Evolutionary conservation across 2,113 vertebrate genomes (phyloP), one percentile per base, ranked within the genome.

Genomic region (Scomber scombrus): DNA sequence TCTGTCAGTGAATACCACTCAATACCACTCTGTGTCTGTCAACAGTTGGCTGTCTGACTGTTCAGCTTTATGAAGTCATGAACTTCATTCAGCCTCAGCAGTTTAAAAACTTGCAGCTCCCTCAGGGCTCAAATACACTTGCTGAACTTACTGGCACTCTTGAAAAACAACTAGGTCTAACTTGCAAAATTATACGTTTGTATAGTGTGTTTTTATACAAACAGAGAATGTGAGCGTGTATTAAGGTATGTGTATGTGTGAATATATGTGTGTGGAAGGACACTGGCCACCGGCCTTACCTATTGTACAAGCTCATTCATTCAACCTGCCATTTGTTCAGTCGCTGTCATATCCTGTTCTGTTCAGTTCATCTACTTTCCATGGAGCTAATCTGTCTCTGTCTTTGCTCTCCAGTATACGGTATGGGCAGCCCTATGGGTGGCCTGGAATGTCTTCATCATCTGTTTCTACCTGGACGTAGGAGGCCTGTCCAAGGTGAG

Each of bases 391-490:
- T 74, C 31, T 75, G 45, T 62, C 19, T 56, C 23, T 88, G 65
- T 87, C 49, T 85, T 52, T 88, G 31, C 65, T 64, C 80, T 80
- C 21, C 88, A 98, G 97, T 98, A 97, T 8, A 93, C 95, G 23
- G 93, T 96, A 77, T 98, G 97, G 97, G 95, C 93, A 0, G 96
- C 96, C 5, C 26, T 98, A 78, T 97, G 97, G 97, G 95, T 99
- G 89, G 95, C 97, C 89, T 98, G 97, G 97, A 97, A 98, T 46
- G 93, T 97, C 94, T 98, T 97, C 82, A 91, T 97, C 88, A 97
- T 97, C 94, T 98, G 97, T 80, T 97, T 97, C 90, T 98, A 98
- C 91, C 95, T 98, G 93, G 96, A 98, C 56, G 96, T 98, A 31
- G 96, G 97, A 80, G 97, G 96, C 50, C 94, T 98, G 71, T 96